phyloP scores from a whole-genome alignment of 2,797 vertebrate genomes.

The Gallinago stenura region DNA sequence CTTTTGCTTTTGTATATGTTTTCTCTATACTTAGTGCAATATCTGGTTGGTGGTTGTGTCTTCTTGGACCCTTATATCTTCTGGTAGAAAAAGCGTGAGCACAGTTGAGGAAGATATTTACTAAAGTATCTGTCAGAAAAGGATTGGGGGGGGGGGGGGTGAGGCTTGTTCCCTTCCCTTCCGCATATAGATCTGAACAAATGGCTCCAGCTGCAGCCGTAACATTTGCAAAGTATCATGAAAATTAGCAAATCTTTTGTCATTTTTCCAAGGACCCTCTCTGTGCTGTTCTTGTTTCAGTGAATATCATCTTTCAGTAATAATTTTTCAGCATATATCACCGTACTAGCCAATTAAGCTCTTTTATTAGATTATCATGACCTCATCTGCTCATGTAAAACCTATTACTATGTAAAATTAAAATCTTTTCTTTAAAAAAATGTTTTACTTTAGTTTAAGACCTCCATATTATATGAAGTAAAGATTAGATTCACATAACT shows the following conservation, averaged over 20 bases:
- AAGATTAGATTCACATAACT: neutral
- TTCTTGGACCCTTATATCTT: neutral
- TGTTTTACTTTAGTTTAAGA: conserved; percentile 18
- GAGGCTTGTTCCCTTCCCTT: neutral
- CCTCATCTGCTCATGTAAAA: conserved; percentile 50
- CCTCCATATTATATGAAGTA: conserved; percentile 29
- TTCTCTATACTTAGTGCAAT: neutral
- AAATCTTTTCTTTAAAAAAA: conserved; percentile 5
- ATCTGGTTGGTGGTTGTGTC: neutral
- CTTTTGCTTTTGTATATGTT: neutral
- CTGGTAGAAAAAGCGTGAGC: neutral
- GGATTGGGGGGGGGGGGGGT: fast-evolving
- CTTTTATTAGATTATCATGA: conserved; percentile 57
- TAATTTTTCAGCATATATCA: conserved; percentile 44
- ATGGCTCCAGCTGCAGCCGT: neutral
- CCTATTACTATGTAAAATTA: conserved; percentile 57
- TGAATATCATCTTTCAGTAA: conserved; percentile 51
- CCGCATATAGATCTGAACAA: neutral
- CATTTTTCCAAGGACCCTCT: conserved; percentile 47
- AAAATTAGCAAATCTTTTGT: conserved; percentile 51
- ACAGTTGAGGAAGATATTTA: neutral
- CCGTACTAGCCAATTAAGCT: conserved; percentile 12
- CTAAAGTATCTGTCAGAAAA: neutral
- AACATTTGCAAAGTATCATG: conserved; percentile 30
- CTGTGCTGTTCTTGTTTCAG: conserved; percentile 37